Evolutionary conservation across 2,797 vertebrate genomes (phyloP).

Genomic region (Chaenodraco wilsoni): DNA sequence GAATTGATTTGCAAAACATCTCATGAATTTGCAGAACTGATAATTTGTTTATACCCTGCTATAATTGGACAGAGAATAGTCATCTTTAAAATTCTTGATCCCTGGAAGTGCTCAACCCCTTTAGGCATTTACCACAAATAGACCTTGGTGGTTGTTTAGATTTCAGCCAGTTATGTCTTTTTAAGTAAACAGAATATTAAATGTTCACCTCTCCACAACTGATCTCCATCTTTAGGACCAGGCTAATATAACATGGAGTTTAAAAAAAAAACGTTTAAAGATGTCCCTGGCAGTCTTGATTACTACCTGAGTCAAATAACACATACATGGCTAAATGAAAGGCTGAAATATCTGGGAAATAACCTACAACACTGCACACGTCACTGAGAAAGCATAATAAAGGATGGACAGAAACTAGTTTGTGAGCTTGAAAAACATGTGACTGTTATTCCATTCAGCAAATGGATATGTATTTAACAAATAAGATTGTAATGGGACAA

Average conservation of each 20-base stretch:
- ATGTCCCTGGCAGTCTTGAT: neutral
- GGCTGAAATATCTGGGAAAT: neutral
- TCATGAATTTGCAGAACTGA: conserved; percentile 3
- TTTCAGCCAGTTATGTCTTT: neutral
- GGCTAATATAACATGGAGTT: neutral
- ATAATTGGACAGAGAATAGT: conserved; percentile 7
- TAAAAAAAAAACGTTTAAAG: too few species aligned
- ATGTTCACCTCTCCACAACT: neutral
- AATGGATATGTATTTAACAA: neutral
- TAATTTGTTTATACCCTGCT: neutral
- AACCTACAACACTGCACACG: neutral
- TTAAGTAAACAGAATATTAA: neutral
- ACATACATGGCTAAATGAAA: neutral
- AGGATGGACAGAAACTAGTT: conserved; percentile 1
- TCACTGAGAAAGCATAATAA: neutral
- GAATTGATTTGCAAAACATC: neutral
- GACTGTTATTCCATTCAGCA: neutral
- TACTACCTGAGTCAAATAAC: neutral
- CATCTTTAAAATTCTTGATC: conserved; percentile 6
- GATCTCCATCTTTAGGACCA: neutral
- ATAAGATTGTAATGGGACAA: neutral
- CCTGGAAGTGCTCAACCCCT: conserved; percentile 14
- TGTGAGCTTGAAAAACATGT: neutral
- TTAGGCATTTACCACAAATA: conserved; percentile 1
- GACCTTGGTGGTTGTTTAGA: neutral